Base-by-base conservation (phyloP, 2,113 vertebrate species). In the Ciconia maguari region DNA sequence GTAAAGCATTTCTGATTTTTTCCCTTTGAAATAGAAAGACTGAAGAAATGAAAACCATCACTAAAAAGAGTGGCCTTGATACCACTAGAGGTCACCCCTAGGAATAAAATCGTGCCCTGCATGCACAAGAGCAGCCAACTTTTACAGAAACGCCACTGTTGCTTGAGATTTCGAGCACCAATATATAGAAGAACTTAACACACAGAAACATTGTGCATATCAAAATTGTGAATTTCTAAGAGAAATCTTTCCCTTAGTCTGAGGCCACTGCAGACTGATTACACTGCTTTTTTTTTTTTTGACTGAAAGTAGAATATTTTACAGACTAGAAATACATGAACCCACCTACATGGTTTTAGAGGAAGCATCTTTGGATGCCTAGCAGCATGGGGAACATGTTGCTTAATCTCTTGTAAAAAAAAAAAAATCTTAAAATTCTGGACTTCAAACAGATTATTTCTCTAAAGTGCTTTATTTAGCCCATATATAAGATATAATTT, bases 41-140 rank as follows among this genome's bases (percentile, higher is more conserved):
- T 17, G 13, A 74, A 38, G 44, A 89, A 76, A 55, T 38, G 8
- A 83, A 83, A 84, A 4, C 17, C 44, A 27, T 44, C 26, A 14
- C 22, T 92, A 48, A 92, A 30, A 46, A 34, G 34, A 77, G 20
- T 55, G 66, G 38, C 30, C 21, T 72, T 49, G 29, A 74, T 13
- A 66, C 97, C 97, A 96, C 96, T 89, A 97, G 98, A 95, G 97
- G 97, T 84, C 98, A 90, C 81, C 76, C 76, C 72, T 38, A 82
- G 81, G 91, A 92, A 94, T 71, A 94, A 76, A 72, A 58, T 78
- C 57, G 51, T 27, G 32, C 2, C 2, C 6, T 30, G 15, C 13
- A 61, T 6, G 38, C 21, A 11, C 12, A 32, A 21, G 29, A 80
- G 20, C 19, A 54, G 38, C 0, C 1, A 90, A 51, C 21, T 57